phyloP scores from a whole-genome alignment of 2,797 vertebrate species.

The Poeciliopsis turneri region DNA sequence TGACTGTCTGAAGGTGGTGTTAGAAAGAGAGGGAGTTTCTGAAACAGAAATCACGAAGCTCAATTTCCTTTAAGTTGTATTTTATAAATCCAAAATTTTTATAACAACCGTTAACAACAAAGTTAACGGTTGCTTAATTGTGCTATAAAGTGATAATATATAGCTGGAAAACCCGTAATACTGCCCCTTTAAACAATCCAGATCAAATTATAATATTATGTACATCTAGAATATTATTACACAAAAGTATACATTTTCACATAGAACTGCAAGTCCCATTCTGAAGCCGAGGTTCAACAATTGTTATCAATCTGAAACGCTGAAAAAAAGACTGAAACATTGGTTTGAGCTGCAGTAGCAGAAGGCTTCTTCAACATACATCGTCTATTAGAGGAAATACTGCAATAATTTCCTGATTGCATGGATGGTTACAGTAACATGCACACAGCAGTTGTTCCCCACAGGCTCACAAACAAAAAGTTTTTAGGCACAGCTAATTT shows the following conservation, averaged over 20 bases:
- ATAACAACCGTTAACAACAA: too few species aligned
- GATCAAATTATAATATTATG: not conserved
- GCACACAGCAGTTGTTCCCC: not conserved
- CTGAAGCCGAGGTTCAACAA: not conserved
- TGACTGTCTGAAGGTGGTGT: too few species aligned
- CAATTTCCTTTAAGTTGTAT: too few species aligned
- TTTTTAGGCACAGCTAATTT: constrained; percentile 21
- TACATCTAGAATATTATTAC: not conserved
- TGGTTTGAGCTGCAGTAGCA: not conserved
- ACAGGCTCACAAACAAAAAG: not conserved
- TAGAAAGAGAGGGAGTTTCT: too few species aligned
- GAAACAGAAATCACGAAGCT: too few species aligned
- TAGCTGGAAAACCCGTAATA: too few species aligned
- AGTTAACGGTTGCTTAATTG: too few species aligned
- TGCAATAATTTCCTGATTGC: constrained; percentile 9
- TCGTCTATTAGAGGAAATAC: constrained; percentile 12
- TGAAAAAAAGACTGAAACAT: not conserved
- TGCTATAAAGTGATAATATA: too few species aligned
- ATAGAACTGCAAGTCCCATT: not conserved
- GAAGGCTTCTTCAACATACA: not conserved
- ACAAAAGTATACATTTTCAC: not conserved
- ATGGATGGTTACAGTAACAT: constrained; percentile 38
- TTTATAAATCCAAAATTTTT: too few species aligned
- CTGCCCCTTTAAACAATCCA: not conserved
- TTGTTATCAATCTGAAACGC: not conserved